Evolutionary conservation across 2,113 vertebrate species (phyloP).

Genomic region (Calyptommatus sinebrachiatus): DNA sequence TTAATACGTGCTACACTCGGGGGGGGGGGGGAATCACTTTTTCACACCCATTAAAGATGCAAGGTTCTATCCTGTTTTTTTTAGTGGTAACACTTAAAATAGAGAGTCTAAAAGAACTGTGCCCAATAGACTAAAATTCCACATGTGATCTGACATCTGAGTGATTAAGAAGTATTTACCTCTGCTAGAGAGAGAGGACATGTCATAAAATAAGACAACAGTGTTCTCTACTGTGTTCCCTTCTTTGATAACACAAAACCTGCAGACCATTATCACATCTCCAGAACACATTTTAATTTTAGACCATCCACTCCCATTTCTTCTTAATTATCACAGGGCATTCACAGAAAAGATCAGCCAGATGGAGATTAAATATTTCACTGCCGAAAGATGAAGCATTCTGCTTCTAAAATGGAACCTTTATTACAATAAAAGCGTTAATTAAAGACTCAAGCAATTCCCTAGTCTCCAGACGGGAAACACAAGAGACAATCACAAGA

Average conservation of each 20-base stretch:
- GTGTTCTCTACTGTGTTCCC: conserved; percentile 29
- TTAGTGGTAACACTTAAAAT: too few relatives aligned
- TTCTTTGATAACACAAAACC: background rate
- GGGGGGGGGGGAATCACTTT: too few relatives aligned
- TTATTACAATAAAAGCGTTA: conserved; percentile 66
- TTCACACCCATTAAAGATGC: too few relatives aligned
- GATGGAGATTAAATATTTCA: conserved; percentile 70
- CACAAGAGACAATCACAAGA: conserved; percentile 46
- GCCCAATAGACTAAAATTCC: conserved; percentile 41
- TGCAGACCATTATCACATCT: conserved; percentile 24
- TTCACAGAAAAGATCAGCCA: conserved; percentile 59
- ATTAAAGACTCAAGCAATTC: conserved; percentile 57
- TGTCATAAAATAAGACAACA: conserved; percentile 32
- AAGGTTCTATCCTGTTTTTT: too few relatives aligned
- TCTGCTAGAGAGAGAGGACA: conserved; percentile 32
- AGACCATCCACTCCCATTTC: conserved; percentile 50
- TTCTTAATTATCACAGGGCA: conserved; percentile 60
- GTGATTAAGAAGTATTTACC: conserved; percentile 22
- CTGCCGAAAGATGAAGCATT: conserved; percentile 58
- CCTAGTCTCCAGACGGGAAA: conserved; percentile 35
- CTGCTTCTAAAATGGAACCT: conserved; percentile 56
- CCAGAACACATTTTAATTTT: conserved; percentile 38
- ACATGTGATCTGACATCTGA: conserved; percentile 22
- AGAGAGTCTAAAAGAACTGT: conserved; percentile 8
- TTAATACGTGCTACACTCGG: too few relatives aligned